phyloP scores from a whole-genome alignment of 2,797 vertebrate genomes.

The Karalla daura region DNA sequence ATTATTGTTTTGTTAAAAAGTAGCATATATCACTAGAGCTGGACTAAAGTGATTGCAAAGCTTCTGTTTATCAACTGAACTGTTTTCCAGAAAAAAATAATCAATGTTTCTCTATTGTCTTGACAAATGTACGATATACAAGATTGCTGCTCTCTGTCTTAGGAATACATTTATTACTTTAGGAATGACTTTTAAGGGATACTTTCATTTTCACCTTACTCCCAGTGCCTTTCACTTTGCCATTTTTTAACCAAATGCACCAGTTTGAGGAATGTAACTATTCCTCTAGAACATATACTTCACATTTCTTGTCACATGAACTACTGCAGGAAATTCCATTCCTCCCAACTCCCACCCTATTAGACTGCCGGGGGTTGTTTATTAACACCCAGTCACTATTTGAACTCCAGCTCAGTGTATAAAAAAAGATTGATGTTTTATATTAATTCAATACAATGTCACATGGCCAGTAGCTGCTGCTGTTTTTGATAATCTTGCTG shows the following conservation, averaged over 20 bases:
- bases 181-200: not conserved
- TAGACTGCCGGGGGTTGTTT: not conserved
- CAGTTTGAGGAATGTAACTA: not conserved
- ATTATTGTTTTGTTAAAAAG: constrained; percentile 2
- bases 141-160: not conserved
- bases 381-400: not conserved
- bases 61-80: constrained; percentile 16
- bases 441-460: not conserved
- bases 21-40: constrained; percentile 24
- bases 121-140: not conserved
- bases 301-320: constrained; percentile 4
- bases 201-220: not conserved
- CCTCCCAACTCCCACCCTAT: not conserved
- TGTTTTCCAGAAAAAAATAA: too few relatives aligned
- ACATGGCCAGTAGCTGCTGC: not conserved
- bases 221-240: not conserved
- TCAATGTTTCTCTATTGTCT: not conserved
- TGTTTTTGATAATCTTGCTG: not conserved
- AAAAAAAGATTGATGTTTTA: not conserved
- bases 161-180: not conserved
- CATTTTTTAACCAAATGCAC: not conserved
- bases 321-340: not conserved
- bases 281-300: not conserved
- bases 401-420: not conserved
- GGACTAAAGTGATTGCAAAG: not conserved